Base-by-base conservation (phyloP, 1,140 invertebrate genomes). In the Carposina sasakii region DNA sequence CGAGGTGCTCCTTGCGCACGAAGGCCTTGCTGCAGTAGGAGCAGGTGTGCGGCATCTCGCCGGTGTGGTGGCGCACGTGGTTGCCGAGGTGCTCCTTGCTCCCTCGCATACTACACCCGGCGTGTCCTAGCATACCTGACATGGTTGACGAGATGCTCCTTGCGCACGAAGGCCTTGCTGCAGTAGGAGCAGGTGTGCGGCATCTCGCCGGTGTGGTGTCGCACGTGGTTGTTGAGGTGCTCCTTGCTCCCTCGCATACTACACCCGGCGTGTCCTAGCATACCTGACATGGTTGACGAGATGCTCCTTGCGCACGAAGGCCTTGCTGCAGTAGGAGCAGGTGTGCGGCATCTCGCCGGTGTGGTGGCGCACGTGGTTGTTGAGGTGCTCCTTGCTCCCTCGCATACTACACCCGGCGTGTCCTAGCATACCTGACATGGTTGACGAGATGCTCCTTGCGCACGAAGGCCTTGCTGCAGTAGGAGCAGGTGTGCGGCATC, bases 11-110 rank as follows among this genome's bases (percentile, higher is more conserved):
- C 79, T 95, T 95, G 60, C 93, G 88, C 19, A 92, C 94, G 78
- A 96, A 96, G 48, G 90, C 91, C 84, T 95, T 96, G 55, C 88
- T 91, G 85, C 94, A 96, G 65, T 91, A 93, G 57, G 91, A 88
- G 79, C 94, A 96, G 63, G 90, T 86, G 70, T 94, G 94, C 46
- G 93, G 91, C 69, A 91, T 93, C 77, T 95, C 93, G 57, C 93
- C 91, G 9, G 89, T 90, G 71, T 90, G 89, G 60, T 90, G 89
- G 9, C 90, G 85, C 42, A 92, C 86, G 84, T 81, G 76, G 55
- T 73, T 74, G 66, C 68, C 94, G 89, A 91, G 86, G 66, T 91
- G 89, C 76, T 90, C 93, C 88, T 95, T 95, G 66, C 93, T n/a
- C n/a, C n/a, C n/a, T n/a, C n/a, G n/a, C n/a, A n/a, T n/a, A n/a